phyloP scores from a whole-genome alignment of 2,797 vertebrate species.

The Gymnoscopelus microlampas region DNA sequence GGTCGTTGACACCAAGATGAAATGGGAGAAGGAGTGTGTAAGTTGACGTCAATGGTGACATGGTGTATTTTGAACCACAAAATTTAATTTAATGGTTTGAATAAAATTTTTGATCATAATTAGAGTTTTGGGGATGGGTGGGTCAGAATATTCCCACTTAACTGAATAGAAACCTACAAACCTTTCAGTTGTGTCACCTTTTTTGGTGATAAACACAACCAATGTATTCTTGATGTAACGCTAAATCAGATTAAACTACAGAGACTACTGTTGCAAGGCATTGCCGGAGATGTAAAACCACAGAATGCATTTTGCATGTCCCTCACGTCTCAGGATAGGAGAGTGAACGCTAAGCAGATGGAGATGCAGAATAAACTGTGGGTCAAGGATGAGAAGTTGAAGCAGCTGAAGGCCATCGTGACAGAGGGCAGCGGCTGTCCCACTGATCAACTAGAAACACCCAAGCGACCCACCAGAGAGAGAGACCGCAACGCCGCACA shows the following conservation, averaged over 20 bases:
- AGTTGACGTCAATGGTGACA: constrained; percentile 70
- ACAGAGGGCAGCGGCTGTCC: constrained; percentile 80
- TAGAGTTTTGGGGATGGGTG: too few relatives aligned
- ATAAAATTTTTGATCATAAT: too few relatives aligned
- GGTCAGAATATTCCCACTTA: too few relatives aligned
- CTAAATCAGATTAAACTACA: too few relatives aligned
- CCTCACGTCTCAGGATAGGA: constrained; percentile 82
- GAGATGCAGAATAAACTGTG: constrained; percentile 99
- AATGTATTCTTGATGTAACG: too few relatives aligned
- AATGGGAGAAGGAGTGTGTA: constrained; percentile 98
- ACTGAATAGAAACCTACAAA: too few relatives aligned
- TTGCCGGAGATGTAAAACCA: too few relatives aligned
- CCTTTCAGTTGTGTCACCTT: too few relatives aligned
- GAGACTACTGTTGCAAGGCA: too few relatives aligned
- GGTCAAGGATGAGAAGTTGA: constrained; percentile 98
- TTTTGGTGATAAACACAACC: too few relatives aligned
- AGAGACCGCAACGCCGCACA: constrained; percentile 77
- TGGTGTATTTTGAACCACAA: neutral
- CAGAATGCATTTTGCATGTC: neutral
- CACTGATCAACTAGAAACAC: constrained; percentile 75
- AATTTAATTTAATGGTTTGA: too few relatives aligned
- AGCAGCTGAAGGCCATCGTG: constrained; percentile 96
- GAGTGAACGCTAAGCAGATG: constrained; percentile 94
- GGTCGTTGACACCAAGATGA: constrained; percentile 87
- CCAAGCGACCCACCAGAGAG: constrained; percentile 87